A percentile compares a stretch with the other conserved stretches of the same genome.
Evolutionary conservation across 1,140 invertebrate species (phyloP).

Genomic region (Pachypeltis micranthus): DNA sequence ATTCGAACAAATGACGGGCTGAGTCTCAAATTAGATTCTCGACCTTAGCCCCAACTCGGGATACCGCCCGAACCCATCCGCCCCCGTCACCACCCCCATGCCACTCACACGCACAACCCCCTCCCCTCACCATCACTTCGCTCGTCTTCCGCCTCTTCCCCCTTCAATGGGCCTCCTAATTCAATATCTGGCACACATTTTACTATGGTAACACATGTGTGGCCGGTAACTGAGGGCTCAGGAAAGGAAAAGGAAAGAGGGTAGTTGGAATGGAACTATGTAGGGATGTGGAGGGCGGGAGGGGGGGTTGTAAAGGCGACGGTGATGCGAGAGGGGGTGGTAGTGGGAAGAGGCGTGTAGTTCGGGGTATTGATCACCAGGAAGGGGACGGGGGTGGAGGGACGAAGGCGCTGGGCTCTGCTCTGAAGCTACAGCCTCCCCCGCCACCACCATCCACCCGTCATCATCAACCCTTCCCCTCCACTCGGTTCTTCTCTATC

Average conservation of each 20-base stretch:
- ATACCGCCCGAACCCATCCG: constrained; percentile 1
- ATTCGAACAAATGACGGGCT: constrained; percentile 28
- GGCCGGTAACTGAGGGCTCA: constrained; percentile 1
- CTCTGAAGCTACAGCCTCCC: not conserved
- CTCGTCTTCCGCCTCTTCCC: constrained; percentile 9
- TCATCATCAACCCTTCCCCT: too few relatives aligned
- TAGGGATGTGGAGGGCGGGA: not conserved
- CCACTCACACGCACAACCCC: constrained; percentile 9
- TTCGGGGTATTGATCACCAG: constrained; percentile 11
- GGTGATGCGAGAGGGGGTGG: not conserved
- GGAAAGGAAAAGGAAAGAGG: constrained; percentile 10
- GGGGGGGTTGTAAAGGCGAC: not conserved
- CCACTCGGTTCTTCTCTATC: too few relatives aligned
- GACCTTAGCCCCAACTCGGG: constrained; percentile 11
- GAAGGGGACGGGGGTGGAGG: constrained; percentile 6
- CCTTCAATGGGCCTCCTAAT: constrained; percentile 20
- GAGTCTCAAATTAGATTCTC: constrained; percentile 26
- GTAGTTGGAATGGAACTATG: too few relatives aligned
- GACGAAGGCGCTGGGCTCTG: not conserved
- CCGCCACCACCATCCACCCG: too few relatives aligned
- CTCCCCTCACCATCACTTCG: constrained; percentile 2
- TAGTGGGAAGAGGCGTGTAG: not conserved
- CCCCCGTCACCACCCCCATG: constrained; percentile 8
- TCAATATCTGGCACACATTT: constrained; percentile 29
- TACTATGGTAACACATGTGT: constrained; percentile 27